Percentiles rank a stretch among this genome's conserved stretches.
Conservation (phyloP, 2,888 invertebrate genomes). For the Latrodectus hesperus region DNA sequence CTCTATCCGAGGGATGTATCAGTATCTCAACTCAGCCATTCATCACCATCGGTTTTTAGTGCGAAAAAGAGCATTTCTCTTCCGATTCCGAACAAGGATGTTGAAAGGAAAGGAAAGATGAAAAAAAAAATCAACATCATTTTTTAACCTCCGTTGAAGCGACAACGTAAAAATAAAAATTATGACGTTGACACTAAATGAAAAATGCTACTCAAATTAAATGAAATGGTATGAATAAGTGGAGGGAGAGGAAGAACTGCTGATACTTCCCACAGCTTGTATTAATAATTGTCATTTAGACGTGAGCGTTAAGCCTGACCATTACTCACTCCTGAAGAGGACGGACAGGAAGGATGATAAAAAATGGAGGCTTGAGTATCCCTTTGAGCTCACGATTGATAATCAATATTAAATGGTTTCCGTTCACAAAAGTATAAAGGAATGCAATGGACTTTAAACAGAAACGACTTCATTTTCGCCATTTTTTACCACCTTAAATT, state of each 20-base stretch:
- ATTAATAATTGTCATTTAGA: slow-evolving; percentile 55
- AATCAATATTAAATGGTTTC: slow-evolving; percentile 1
- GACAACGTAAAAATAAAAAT: slow-evolving; percentile 7
- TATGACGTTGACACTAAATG: slow-evolving; percentile 51
- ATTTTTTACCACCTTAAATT: no score
- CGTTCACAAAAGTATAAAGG: no score
- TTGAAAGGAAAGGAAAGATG: slow-evolving; percentile 1
- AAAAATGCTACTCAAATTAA: slow-evolving; percentile 52
- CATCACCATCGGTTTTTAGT: slow-evolving; percentile 2
- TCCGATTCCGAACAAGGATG: slow-evolving; percentile 2
- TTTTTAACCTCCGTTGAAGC: slow-evolving; percentile 8
- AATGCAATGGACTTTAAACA: no score
- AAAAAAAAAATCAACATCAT: slow-evolving; percentile 22
- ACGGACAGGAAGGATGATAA: slow-evolving; percentile 14
- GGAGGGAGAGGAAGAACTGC: not conserved
- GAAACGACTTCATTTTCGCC: no score
- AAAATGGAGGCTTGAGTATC: not conserved
- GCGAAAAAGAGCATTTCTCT: slow-evolving; percentile 1
- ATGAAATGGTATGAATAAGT: slow-evolving; percentile 18
- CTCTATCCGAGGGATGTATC: not conserved
- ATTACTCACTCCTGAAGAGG: slow-evolving; percentile 30
- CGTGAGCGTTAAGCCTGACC: slow-evolving; percentile 38
- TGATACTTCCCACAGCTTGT: slow-evolving; percentile 23
- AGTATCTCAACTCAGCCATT: slow-evolving; percentile 1
- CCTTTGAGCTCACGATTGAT: not conserved